These are phyloP conservation scores for Branchinecta lynchi DNA, from an alignment of 1,140 invertebrate genomes.

Conservation along the genomic window DNA sequence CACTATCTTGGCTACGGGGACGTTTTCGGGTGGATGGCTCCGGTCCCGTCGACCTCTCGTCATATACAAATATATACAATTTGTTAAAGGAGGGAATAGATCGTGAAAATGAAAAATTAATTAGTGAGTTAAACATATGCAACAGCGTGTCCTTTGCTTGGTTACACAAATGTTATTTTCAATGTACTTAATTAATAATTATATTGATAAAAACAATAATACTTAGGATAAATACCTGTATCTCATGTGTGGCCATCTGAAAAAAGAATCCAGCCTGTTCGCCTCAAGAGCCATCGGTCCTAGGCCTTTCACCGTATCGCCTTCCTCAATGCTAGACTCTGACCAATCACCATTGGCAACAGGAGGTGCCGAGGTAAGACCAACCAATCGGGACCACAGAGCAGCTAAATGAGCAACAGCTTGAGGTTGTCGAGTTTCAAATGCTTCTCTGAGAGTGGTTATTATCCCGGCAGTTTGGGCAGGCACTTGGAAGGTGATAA, in stretches of 20 bases:
- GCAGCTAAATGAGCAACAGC: constrained; percentile 8
- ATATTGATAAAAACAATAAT: constrained; percentile 13
- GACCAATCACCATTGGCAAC: constrained; percentile 27
- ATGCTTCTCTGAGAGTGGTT: constrained; percentile 13
- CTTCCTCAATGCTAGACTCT: constrained; percentile 30
- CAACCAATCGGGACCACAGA: constrained; percentile 14
- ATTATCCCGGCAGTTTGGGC: neutral
- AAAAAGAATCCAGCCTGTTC: constrained; percentile 70
- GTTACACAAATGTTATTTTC: too few relatives aligned
- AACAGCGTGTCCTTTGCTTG: too few relatives aligned
- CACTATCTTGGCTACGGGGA: neutral
- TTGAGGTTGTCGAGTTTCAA: neutral
- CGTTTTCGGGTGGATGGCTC: too few relatives aligned
- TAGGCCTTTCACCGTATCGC: constrained; percentile 38
- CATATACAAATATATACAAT: too few relatives aligned
- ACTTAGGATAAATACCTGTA: constrained; percentile 53
- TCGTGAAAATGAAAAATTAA: too few relatives aligned
- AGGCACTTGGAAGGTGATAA: constrained; percentile 48
- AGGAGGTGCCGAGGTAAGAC: constrained; percentile 26
- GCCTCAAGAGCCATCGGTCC: constrained; percentile 76
- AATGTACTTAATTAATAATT: neutral
- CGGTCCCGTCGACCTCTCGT: too few relatives aligned
- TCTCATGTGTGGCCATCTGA: constrained; percentile 88
- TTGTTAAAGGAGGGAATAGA: too few relatives aligned
- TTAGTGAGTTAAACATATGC: too few relatives aligned